A percentile compares a stretch with the other conserved stretches of the same genome.
Evolutionary conservation across 2,113 vertebrate species (phyloP).

Genomic region (Rhea americana): DNA sequence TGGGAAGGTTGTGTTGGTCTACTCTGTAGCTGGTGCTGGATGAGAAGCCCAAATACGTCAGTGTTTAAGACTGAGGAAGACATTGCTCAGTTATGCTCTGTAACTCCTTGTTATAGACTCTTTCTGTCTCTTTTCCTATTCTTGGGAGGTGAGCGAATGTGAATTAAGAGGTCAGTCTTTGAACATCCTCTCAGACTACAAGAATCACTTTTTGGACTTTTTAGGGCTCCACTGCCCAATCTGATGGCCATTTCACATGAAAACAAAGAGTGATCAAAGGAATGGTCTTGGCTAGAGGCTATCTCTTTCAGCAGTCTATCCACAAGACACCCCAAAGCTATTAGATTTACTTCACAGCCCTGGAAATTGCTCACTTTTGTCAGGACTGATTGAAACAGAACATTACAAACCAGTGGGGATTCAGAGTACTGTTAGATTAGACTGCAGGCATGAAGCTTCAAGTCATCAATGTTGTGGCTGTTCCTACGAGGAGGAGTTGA

Average conservation of each 20-base stretch:
- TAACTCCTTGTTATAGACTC: not conserved
- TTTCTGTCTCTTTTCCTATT: not conserved
- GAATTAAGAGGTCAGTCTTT: not conserved
- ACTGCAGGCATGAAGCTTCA: not conserved
- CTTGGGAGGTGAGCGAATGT: not conserved
- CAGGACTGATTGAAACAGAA: not conserved
- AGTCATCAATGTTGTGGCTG: not conserved
- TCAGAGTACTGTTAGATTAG: not conserved
- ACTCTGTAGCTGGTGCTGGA: not conserved
- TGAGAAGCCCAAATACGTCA: not conserved
- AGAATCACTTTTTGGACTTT: not conserved
- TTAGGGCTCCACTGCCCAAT: not conserved
- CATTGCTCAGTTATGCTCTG: not conserved
- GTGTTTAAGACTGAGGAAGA: not conserved
- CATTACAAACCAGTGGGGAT: not conserved
- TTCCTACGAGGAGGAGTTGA: not conserved
- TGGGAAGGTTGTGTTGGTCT: not conserved
- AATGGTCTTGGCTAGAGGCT: not conserved
- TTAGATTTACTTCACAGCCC: not conserved
- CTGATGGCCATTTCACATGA: not conserved
- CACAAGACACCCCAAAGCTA: not conserved
- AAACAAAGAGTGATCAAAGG: not conserved
- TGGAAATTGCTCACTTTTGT: not conserved
- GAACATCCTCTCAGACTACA: not conserved
- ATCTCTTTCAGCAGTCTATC: not conserved